Conservation (phyloP, 2,113 vertebrate genomes). For the Mesoclemmys tuberculata region DNA sequence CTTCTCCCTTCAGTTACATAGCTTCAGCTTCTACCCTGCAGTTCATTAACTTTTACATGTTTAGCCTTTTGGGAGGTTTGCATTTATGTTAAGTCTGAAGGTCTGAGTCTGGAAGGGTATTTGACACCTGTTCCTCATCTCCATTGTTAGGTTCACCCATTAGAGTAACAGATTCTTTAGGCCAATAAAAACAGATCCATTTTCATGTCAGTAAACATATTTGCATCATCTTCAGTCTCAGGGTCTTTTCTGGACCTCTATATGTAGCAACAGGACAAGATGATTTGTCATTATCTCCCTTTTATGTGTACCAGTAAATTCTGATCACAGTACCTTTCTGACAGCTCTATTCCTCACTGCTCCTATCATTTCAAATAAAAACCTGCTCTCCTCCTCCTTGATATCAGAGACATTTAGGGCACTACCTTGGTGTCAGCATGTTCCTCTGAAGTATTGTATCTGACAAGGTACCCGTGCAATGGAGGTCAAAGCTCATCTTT, state of each 20-base stretch:
- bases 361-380: not conserved
- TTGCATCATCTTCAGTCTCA: not conserved
- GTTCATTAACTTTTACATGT: not conserved
- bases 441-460: not conserved
- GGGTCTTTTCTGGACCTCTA: not conserved
- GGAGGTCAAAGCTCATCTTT: not conserved
- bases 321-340: fast-evolving
- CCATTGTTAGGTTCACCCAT: not conserved
- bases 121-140: not conserved
- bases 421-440: not conserved
- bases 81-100: not conserved
- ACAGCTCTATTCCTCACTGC: not conserved
- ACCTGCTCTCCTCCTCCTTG: not conserved
- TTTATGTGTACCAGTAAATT: not conserved
- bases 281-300: not conserved
- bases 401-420: not conserved
- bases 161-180: not conserved
- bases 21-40: not conserved
- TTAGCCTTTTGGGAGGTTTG: not conserved
- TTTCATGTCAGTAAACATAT: not conserved
- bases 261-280: not conserved
- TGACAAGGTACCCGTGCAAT: not conserved
- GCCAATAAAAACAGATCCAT: not conserved
- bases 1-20: not conserved
- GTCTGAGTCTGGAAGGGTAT: not conserved